Conservation (phyloP, 2,888 invertebrate genomes). For the Corbicula japonica region DNA sequence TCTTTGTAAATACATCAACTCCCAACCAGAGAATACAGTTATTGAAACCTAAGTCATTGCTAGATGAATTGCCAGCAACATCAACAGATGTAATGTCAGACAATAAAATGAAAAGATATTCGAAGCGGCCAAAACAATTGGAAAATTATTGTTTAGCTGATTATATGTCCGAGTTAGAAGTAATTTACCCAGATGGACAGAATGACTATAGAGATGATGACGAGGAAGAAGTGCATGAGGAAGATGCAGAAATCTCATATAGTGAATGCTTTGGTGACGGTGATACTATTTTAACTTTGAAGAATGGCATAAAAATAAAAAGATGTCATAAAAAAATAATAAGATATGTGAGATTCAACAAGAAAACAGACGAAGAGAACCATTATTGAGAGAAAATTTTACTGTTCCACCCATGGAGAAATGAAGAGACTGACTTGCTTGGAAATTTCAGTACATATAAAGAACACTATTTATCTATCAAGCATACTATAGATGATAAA, state of each 20-base stretch:
- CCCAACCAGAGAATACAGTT: slow-evolving; percentile 48
- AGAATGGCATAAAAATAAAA: background rate
- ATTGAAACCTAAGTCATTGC: slow-evolving; percentile 39
- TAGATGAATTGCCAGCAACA: slow-evolving; percentile 45
- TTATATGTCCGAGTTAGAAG: slow-evolving; percentile 48
- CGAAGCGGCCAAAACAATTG: slow-evolving; percentile 54
- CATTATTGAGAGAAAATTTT: slow-evolving; percentile 32
- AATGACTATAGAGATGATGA: no score
- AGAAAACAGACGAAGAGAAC: slow-evolving; percentile 31
- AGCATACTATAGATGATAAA: slow-evolving; percentile 15
- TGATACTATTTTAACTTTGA: background rate
- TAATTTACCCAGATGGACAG: slow-evolving; percentile 38
- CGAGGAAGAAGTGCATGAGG: slow-evolving; percentile 1
- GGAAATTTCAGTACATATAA: slow-evolving; percentile 14
- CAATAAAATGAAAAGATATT: slow-evolving; percentile 50
- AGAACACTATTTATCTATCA: slow-evolving; percentile 8
- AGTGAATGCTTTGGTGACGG: background rate
- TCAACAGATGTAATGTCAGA: slow-evolving; percentile 57
- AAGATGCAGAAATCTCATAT: slow-evolving; percentile 10
- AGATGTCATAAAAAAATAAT: slow-evolving; percentile 15
- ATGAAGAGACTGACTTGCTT: slow-evolving; percentile 19
- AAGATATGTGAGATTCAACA: slow-evolving; percentile 35
- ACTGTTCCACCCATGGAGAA: slow-evolving; percentile 34
- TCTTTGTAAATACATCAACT: slow-evolving; percentile 57
- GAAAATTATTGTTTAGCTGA: slow-evolving; percentile 59